Evolutionary conservation across 1,140 invertebrate species (phyloP).

Genomic region (Orius laevigatus): DNA sequence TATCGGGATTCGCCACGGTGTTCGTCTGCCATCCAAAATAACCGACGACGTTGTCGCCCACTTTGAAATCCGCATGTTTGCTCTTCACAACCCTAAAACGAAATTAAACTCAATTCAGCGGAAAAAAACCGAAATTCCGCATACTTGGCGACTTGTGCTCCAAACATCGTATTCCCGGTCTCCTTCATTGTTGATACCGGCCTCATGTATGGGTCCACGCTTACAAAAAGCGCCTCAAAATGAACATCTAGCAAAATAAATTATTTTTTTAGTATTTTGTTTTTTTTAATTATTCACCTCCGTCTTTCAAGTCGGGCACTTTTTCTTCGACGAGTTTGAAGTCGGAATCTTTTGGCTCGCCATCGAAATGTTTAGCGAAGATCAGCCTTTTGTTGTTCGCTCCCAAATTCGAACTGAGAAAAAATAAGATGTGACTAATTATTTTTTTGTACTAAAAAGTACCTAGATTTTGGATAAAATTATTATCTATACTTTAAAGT

Average conservation of each 20-base stretch:
- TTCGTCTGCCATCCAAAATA: conserved; percentile 41
- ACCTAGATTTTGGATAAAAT: too few relatives aligned
- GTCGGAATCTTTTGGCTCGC: conserved; percentile 42
- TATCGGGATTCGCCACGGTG: conserved; percentile 25
- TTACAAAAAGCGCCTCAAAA: conserved; percentile 44
- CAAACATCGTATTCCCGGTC: conserved; percentile 38
- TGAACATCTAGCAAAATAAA: conserved; percentile 38
- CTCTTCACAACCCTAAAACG: conserved; percentile 39
- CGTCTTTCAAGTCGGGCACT: conserved; percentile 40
- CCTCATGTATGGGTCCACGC: conserved; percentile 53
- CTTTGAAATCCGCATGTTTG: conserved; percentile 38
- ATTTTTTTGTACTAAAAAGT: too few relatives aligned
- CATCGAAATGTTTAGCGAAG: conserved; percentile 42
- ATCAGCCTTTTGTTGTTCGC: conserved; percentile 40
- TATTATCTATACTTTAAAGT: too few relatives aligned
- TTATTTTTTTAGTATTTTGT: too few relatives aligned
- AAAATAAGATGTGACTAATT: too few relatives aligned
- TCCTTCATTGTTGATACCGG: conserved; percentile 27
- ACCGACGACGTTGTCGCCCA: conserved; percentile 37
- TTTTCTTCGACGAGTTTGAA: conserved; percentile 45
- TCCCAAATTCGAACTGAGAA: background rate
- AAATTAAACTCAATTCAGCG: too few relatives aligned
- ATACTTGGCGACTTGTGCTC: conserved; percentile 42
- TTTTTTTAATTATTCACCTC: too few relatives aligned
- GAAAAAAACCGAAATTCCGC: conserved; percentile 12